Percentiles rank a stretch among this genome's conserved stretches.
Evolutionary conservation across 2,797 vertebrate species (phyloP).

Genomic region (Oryzias dopingdopingensis): DNA sequence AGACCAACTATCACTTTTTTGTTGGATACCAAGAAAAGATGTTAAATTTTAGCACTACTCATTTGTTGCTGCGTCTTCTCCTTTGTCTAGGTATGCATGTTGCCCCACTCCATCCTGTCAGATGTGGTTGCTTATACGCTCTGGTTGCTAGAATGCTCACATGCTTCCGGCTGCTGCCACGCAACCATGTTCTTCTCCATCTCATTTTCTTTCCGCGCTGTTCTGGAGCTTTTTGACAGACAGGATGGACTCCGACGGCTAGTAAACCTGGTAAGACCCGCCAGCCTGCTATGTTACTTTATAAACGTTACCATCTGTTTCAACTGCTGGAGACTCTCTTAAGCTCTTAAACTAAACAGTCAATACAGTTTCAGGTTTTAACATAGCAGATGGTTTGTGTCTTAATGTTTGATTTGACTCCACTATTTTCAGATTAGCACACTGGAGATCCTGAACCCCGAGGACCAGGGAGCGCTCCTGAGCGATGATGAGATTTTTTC

Average conservation of each 20-base stretch:
- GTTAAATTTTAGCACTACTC: not conserved
- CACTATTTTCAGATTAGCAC: constrained; percentile 89
- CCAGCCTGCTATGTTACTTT: not conserved
- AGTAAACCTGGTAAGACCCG: constrained; percentile 85
- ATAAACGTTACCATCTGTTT: constrained; percentile 7
- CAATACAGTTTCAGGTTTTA: not conserved
- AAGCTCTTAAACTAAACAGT: not conserved
- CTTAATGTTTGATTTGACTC: constrained; percentile 8
- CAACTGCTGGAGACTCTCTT: not conserved
- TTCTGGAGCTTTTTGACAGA: constrained; percentile 95
- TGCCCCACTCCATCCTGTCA: constrained; percentile 90
- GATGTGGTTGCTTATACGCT: constrained; percentile 97
- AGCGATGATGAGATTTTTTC: constrained; percentile 99
- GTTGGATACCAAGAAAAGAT: no score
- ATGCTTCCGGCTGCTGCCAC: constrained; percentile 96
- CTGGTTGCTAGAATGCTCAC: constrained; percentile 98
- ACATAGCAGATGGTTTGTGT: not conserved
- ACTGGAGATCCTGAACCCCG: constrained; percentile 94
- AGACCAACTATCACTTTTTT: no score
- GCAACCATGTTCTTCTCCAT: constrained; percentile 99
- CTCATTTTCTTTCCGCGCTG: constrained; percentile 96
- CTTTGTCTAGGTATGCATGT: constrained; percentile 88
- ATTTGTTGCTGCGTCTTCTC: constrained; percentile 27
- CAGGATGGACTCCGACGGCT: constrained; percentile 95
- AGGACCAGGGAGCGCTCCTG: constrained; percentile 93